These are phyloP conservation scores for Chondrosia reniformis DNA, from an alignment of 37 sponge, comb jelly and placozoan species.

Conservation along the genomic window DNA sequence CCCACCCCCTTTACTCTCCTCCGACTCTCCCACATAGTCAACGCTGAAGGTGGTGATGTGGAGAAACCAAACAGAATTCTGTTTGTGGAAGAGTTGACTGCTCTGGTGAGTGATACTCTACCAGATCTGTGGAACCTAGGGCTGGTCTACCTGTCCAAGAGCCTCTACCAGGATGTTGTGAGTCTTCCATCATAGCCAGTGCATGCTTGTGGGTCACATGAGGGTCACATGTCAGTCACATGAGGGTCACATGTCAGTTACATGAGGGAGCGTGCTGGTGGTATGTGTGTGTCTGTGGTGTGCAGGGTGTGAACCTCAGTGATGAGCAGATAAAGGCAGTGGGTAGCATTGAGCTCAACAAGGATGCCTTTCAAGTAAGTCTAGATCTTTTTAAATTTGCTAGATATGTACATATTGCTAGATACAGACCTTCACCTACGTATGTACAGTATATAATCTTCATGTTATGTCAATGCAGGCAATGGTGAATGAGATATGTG, in stretches of 20 bases:
- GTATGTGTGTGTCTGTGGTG: background rate
- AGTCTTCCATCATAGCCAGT: no score
- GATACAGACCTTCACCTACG: background rate
- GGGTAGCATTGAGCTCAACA: conserved; percentile 28
- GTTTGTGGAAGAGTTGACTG: conserved; percentile 85
- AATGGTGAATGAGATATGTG: conserved; percentile 62
- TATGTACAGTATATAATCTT: background rate
- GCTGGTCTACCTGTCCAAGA: conserved; percentile 62
- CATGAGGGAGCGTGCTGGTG: no score
- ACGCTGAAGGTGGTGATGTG: background rate
- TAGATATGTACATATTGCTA: no score
- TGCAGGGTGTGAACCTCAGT: conserved; percentile 44
- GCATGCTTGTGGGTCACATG: no score
- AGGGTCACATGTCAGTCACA: no score
- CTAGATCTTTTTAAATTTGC: background rate
- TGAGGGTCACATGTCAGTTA: background rate
- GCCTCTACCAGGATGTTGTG: conserved; percentile 53
- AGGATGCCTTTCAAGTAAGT: conserved; percentile 49
- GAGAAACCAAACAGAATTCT: conserved; percentile 56
- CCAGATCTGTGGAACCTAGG: conserved; percentile 87
- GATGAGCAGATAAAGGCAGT: conserved; percentile 45
- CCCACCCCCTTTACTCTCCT: background rate
- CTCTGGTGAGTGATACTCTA: conserved; percentile 50
- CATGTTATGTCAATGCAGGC: background rate
- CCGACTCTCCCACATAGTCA: background rate